Evolutionary conservation across 2,113 vertebrate species (phyloP).

Genomic region (Donacobius atricapilla): DNA sequence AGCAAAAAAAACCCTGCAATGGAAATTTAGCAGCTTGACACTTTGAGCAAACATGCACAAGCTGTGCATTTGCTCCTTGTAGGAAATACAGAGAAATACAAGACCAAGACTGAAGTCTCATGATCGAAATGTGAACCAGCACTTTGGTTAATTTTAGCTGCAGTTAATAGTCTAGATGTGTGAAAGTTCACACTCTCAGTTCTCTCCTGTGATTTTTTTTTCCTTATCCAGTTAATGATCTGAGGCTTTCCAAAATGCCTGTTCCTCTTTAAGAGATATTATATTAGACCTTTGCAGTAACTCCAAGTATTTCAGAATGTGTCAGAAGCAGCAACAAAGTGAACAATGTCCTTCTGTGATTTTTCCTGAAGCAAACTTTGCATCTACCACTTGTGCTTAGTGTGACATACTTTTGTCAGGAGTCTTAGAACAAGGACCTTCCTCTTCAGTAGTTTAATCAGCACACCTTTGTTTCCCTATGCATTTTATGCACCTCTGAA

Average conservation of each 20-base stretch:
- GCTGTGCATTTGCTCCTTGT: neutral
- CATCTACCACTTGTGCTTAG: neutral
- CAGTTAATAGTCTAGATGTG: slow-evolving; percentile 8
- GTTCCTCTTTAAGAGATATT: neutral
- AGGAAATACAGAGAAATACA: neutral
- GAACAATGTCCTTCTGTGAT: neutral
- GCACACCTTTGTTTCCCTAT: neutral
- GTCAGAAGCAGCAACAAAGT: neutral
- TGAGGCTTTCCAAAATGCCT: neutral
- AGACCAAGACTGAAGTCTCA: neutral
- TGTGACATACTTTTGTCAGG: fast-evolving
- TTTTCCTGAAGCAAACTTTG: neutral
- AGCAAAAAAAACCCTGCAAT: neutral
- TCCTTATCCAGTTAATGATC: neutral
- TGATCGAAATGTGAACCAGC: slow-evolving; percentile 11
- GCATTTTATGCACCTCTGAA: neutral
- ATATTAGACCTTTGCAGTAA: neutral
- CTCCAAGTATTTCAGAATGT: neutral
- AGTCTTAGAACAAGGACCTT: neutral
- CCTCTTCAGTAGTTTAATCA: neutral
- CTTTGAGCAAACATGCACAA: neutral
- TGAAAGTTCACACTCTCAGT: slow-evolving; percentile 22
- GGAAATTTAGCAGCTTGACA: neutral
- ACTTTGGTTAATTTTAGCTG: slow-evolving; percentile 31
- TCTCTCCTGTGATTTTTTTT: neutral